Conservation (phyloP, 2,113 vertebrate genomes). For the Gnathonemus longibarbis region DNA sequence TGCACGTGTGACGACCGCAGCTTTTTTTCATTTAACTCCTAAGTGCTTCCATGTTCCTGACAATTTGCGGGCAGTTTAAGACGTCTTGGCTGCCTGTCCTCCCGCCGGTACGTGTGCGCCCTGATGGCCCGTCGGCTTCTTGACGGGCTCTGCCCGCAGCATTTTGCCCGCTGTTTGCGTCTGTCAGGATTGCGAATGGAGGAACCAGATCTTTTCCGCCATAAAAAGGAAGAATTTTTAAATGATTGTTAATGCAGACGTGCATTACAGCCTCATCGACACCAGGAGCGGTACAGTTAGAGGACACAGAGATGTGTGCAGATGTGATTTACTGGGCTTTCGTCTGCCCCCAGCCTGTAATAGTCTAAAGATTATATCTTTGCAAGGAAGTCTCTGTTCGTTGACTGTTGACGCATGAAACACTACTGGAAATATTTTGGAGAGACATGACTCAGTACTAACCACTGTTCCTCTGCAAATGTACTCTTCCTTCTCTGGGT, state of each 20-base stretch:
- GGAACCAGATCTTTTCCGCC: slow-evolving; percentile 34
- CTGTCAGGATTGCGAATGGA: slow-evolving; percentile 33
- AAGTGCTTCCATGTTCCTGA: slow-evolving; percentile 64
- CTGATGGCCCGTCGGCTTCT: slow-evolving; percentile 46
- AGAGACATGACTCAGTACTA: slow-evolving; percentile 1
- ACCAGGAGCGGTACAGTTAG: slow-evolving; percentile 16
- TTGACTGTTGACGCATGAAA: slow-evolving; percentile 4
- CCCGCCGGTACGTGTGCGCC: slow-evolving; percentile 41
- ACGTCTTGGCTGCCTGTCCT: slow-evolving; percentile 59
- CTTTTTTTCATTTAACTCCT: slow-evolving; percentile 62
- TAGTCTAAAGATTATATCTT: neutral
- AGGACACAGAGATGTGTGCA: slow-evolving; percentile 16
- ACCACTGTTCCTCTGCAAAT: slow-evolving; percentile 7
- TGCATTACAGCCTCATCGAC: slow-evolving; percentile 26
- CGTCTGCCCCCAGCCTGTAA: neutral
- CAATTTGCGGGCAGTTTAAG: slow-evolving; percentile 61
- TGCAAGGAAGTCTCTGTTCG: neutral
- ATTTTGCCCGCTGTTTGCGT: slow-evolving; percentile 31
- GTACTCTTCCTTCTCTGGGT: neutral
- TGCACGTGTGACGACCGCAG: slow-evolving; percentile 47
- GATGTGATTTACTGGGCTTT: slow-evolving; percentile 13
- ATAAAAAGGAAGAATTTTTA: slow-evolving; percentile 20
- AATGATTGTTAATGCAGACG: slow-evolving; percentile 23
- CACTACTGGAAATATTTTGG: slow-evolving; percentile 14
- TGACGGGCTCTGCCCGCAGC: slow-evolving; percentile 18